Percentiles rank a stretch among this genome's conserved stretches.
Conservation (phyloP, 37 sponge, comb jelly and placozoan species). For the Trichoplax adhaerens region DNA sequence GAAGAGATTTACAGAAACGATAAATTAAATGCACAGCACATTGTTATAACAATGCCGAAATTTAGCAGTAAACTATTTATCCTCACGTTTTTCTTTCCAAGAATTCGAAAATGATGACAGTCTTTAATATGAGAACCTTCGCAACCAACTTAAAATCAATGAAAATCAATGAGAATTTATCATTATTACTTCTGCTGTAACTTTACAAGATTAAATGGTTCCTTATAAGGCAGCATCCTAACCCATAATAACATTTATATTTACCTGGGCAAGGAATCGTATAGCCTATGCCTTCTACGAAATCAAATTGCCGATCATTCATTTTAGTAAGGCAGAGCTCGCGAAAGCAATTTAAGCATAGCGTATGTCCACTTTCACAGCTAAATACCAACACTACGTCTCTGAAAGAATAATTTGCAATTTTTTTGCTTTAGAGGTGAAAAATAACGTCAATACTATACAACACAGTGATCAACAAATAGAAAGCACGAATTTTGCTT, state of each 20-base stretch:
- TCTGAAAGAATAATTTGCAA: conserved; percentile 14
- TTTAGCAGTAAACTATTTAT: background rate
- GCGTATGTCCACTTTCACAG: conserved; percentile 29
- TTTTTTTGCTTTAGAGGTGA: background rate
- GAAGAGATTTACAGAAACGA: background rate
- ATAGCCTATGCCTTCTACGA: conserved; percentile 41
- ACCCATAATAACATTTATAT: background rate
- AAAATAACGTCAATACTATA: too few relatives aligned
- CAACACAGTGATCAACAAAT: too few relatives aligned
- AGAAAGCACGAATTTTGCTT: background rate
- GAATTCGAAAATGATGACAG: conserved; percentile 47
- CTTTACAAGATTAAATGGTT: background rate
- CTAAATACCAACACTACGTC: conserved; percentile 27
- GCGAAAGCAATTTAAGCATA: conserved; percentile 64
- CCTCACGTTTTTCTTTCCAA: conserved; percentile 32
- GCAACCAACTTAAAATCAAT: conserved; percentile 24
- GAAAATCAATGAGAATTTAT: conserved; percentile 1
- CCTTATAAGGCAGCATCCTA: background rate
- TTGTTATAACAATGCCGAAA: conserved; percentile 4
- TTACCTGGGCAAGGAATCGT: conserved; percentile 69
- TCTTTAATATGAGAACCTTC: conserved; percentile 42
- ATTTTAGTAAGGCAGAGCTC: conserved; percentile 34
- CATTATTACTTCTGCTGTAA: background rate
- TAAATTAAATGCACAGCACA: background rate
- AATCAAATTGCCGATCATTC: conserved; percentile 40